phyloP scores from a whole-genome alignment of 2,888 invertebrate genomes.

The Catocala sponsa region DNA sequence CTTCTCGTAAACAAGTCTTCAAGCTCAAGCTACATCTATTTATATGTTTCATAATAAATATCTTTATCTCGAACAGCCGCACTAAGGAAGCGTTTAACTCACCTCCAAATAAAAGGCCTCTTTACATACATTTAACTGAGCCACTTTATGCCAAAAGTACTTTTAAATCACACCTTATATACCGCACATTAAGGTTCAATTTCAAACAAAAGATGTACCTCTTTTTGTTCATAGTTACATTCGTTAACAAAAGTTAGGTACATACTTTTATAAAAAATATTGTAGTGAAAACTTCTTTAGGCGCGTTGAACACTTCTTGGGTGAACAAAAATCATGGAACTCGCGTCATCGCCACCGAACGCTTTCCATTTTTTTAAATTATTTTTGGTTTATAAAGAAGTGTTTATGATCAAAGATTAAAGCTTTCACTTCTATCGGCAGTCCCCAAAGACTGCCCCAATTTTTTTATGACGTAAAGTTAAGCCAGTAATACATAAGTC shows the following conservation, averaged over 20 bases:
- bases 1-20: neutral
- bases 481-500: too few species aligned
- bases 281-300: too few species aligned
- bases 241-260: constrained; percentile 2
- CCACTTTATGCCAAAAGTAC: neutral
- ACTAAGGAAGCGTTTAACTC: constrained; percentile 11
- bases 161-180: constrained; percentile 11
- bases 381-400: too few species aligned
- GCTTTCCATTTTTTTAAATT: too few species aligned
- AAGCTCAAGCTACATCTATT: neutral
- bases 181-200: constrained; percentile 1
- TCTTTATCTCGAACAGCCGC: constrained; percentile 13
- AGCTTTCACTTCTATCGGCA: too few species aligned
- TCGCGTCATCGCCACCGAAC: too few species aligned
- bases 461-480: too few species aligned
- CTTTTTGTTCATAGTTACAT: constrained; percentile 1
- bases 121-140: constrained; percentile 11
- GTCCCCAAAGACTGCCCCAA: too few species aligned
- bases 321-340: too few species aligned
- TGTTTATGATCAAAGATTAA: too few species aligned
- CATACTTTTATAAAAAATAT: neutral
- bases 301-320: too few species aligned
- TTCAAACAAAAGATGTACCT: neutral
- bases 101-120: constrained; percentile 18
- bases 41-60: constrained; percentile 13